These are phyloP conservation scores for Emydocephalus ijimae DNA, from an alignment of 2,113 vertebrate species.

Conservation along the genomic window DNA sequence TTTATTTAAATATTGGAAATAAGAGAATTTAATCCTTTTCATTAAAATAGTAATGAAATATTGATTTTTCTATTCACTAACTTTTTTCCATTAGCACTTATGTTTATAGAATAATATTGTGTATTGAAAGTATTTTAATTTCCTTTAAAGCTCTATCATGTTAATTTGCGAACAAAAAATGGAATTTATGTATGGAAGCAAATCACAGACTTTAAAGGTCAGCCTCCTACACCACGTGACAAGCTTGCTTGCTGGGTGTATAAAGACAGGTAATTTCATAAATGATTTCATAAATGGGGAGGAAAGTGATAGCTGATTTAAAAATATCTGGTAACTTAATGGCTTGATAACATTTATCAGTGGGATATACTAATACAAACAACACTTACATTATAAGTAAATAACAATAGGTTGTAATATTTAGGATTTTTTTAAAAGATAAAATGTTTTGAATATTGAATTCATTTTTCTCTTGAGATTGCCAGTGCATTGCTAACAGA, in stretches of 20 bases:
- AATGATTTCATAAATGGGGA: conserved; percentile 16
- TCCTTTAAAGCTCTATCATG: conserved; percentile 82
- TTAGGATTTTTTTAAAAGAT: neutral
- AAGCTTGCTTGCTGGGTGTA: conserved; percentile 95
- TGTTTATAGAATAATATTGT: conserved; percentile 10
- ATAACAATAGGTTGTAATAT: neutral
- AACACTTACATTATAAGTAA: neutral
- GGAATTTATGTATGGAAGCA: conserved; percentile 84
- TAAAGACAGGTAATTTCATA: conserved; percentile 76
- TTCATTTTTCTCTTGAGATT: neutral
- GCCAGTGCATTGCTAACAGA: neutral
- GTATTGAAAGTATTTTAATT: conserved; percentile 52
- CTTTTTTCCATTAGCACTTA: conserved; percentile 24
- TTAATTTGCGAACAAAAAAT: conserved; percentile 79
- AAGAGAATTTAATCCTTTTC: neutral
- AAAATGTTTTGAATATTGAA: neutral
- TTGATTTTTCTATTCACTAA: conserved; percentile 11
- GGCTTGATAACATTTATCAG: conserved; percentile 23
- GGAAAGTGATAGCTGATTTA: conserved; percentile 11
- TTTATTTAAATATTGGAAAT: neutral
- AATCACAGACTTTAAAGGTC: conserved; percentile 72
- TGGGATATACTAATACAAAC: neutral
- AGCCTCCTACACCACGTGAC: conserved; percentile 88
- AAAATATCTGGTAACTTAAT: conserved; percentile 1
- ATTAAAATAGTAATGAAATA: conserved; percentile 23